Evolutionary conservation across 2,113 vertebrate genomes (phyloP), one percentile per base, ranked within the genome.

Genomic region (Bujurquina vittata): DNA sequence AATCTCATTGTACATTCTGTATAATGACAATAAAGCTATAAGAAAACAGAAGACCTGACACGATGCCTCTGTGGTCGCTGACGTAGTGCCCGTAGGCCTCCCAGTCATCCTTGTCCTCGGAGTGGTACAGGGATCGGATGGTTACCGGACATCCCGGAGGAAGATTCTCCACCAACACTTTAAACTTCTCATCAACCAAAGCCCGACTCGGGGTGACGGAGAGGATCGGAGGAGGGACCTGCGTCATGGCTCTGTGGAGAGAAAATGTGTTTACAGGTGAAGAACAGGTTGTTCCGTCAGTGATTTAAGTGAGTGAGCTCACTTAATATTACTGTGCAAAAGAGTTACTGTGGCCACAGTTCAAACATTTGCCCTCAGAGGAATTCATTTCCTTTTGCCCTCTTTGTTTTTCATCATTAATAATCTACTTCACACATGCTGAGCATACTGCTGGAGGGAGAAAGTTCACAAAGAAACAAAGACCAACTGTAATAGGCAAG

Each of bases 81-180:
- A 90, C 1, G 72, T 96, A 96, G 84, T 94, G 91, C 1, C 93
- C 95, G 15, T 86, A 96, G 0, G 94, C 95, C 83, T 96, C 93
- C 95, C 95, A 96, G 37, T 89, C 22, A 61, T 95, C 87, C 6
- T 82, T 79, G 43, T 95, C 94, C 35, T 95, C 95, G 0, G 95
- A 96, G 0, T 57, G 90, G 73, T 93, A 92, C 11, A 94, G 72
- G 52, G 91, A 90, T 85, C 86, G 90, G 5, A 96, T 56, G 0
- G 95, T 96, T 1, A 96, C 92, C 0, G 84, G 77, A 49, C 52
- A 74, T 11, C 69, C 81, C 0, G 90, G 83, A 4, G 81, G 83
- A 17, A 96, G 89, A 61, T 95, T 95, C 80, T 87, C 82, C 58
- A 95, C 92, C 56, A 54, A 0, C 11, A 96, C 90, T 29, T 54